Percentiles rank a stretch among this genome's conserved stretches.
Evolutionary conservation across 2,113 vertebrate species (phyloP).

Genomic region (Daboia siamensis): DNA sequence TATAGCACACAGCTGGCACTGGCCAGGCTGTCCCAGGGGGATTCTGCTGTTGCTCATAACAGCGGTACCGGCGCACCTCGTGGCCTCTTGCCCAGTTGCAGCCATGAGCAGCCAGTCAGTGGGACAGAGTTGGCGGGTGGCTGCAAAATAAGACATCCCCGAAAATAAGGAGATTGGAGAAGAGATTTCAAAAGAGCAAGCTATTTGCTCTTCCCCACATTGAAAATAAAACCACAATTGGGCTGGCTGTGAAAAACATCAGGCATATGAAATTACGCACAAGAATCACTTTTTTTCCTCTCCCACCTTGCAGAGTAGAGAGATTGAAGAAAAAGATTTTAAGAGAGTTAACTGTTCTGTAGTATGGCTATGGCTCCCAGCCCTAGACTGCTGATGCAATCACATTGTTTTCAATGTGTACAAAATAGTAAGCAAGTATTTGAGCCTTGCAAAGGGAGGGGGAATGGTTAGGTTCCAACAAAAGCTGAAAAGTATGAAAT

Average conservation of each 20-base stretch:
- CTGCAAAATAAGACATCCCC: too few relatives aligned
- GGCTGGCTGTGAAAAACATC: background rate
- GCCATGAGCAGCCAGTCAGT: too few relatives aligned
- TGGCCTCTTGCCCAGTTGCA: too few relatives aligned
- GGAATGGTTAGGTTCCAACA: background rate
- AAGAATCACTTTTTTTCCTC: background rate
- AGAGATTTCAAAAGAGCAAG: background rate
- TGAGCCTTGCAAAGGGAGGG: background rate
- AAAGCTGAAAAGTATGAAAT: background rate
- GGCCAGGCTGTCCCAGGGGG: too few relatives aligned
- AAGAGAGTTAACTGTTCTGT: background rate
- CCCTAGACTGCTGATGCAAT: background rate
- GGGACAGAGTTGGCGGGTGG: too few relatives aligned
- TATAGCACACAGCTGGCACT: too few relatives aligned
- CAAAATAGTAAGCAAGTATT: background rate
- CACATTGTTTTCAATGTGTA: background rate
- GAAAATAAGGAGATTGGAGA: background rate
- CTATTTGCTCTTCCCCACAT: background rate
- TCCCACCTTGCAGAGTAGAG: background rate
- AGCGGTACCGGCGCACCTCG: too few relatives aligned
- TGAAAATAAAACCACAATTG: background rate
- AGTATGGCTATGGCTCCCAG: background rate
- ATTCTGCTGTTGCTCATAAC: too few relatives aligned
- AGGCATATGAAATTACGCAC: background rate
- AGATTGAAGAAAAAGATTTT: background rate